Conservation (phyloP, 2,888 invertebrate species). For the Papilio gigon region DNA sequence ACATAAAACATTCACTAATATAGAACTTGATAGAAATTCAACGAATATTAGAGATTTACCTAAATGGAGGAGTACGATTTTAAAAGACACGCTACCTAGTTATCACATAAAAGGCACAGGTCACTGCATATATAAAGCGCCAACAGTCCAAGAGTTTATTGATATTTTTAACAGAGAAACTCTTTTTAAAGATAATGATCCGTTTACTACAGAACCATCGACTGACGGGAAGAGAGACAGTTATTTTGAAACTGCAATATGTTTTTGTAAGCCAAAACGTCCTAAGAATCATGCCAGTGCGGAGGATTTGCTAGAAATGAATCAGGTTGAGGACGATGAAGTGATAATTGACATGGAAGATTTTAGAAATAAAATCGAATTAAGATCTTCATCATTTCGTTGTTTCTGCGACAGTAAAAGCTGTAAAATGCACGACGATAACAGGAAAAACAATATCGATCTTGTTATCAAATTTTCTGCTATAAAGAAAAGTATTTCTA, state of each 20-base stretch:
- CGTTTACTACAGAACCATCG: constrained; percentile 56
- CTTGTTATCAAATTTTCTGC: constrained; percentile 74
- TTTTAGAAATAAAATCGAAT: constrained; percentile 60
- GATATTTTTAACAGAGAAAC: constrained; percentile 77
- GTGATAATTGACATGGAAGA: constrained; percentile 65
- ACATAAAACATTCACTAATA: constrained; percentile 78
- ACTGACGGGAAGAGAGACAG: constrained; percentile 63
- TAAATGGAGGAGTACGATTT: constrained; percentile 64
- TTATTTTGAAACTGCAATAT: constrained; percentile 77
- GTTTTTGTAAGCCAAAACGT: constrained; percentile 73
- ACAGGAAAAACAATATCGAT: constrained; percentile 60
- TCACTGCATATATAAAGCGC: constrained; percentile 75
- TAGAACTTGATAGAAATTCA: constrained; percentile 73
- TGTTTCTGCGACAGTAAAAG: constrained; percentile 73
- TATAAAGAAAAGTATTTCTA: constrained; percentile 75
- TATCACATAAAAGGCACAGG: constrained; percentile 79
- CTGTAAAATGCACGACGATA: constrained; percentile 68
- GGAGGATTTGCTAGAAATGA: constrained; percentile 70
- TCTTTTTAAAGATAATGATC: constrained; percentile 63
- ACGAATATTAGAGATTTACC: constrained; percentile 62
- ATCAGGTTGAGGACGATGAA: constrained; percentile 58
- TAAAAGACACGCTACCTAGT: constrained; percentile 71
- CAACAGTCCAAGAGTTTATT: constrained; percentile 74
- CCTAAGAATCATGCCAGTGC: constrained; percentile 74
- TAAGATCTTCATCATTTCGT: constrained; percentile 67